Percentiles rank a stretch among this genome's conserved stretches.
Evolutionary conservation across 2,888 invertebrate species (phyloP).

Genomic region (Drosophila tanythrix): DNA sequence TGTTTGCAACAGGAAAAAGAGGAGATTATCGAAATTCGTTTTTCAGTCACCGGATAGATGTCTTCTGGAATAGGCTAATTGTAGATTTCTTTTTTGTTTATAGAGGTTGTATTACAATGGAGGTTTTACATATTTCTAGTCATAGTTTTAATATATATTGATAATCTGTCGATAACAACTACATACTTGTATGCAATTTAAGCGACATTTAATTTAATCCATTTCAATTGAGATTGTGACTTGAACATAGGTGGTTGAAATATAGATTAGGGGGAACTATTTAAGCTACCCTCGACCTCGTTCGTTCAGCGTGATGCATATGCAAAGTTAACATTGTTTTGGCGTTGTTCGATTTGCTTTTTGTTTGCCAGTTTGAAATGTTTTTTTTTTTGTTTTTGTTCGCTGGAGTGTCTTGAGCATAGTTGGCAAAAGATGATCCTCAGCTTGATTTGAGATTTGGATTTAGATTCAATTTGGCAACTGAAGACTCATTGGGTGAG

Average conservation of each 20-base stretch:
- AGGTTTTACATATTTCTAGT: background rate
- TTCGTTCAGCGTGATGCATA: conserved; percentile 24
- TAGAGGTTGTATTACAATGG: background rate
- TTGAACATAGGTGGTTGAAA: background rate
- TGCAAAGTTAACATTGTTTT: conserved; percentile 29
- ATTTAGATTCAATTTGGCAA: conserved; percentile 6
- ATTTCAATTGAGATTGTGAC: background rate
- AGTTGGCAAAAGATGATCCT: conserved; percentile 20
- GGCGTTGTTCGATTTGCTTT: conserved; percentile 32
- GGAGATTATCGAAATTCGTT: background rate
- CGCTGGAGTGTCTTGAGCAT: conserved; percentile 10
- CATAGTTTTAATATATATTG: background rate
- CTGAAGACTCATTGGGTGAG: background rate
- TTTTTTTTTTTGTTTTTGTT: conserved; percentile 4
- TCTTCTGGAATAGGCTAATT: background rate
- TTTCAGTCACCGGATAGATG: background rate
- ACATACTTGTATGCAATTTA: background rate
- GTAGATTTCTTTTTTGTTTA: background rate
- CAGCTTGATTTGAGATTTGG: conserved; percentile 5
- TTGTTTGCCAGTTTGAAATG: background rate
- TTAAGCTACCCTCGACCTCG: conserved; percentile 27
- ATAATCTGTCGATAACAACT: background rate
- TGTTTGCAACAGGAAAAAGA: background rate
- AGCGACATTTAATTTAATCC: background rate
- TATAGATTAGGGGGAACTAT: background rate